These are phyloP conservation scores for Sigmodon hispidus DNA, from an alignment of 2,113 vertebrate species.

Conservation along the genomic window DNA sequence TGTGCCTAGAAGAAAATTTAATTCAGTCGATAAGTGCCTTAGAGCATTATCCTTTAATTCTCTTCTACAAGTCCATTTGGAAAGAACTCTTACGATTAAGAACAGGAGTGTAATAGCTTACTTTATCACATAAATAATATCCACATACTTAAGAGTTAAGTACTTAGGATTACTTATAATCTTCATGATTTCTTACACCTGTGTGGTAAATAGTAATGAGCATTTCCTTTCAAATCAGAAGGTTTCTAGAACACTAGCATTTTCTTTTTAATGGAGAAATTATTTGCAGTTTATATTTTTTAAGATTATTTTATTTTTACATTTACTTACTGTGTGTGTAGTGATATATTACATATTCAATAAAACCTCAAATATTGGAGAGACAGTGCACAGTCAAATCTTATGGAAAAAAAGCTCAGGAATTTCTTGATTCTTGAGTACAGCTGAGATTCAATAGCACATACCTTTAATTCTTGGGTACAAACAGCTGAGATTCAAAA, in stretches of 20 bases:
- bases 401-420: no score
- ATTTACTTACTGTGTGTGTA: no score
- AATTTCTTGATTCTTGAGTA: no score
- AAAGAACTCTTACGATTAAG: slow-evolving; percentile 12
- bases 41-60: slow-evolving; percentile 35
- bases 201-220: neutral
- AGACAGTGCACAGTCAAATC: no score
- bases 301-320: neutral
- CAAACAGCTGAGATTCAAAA: no score
- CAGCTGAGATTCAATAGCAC: no score
- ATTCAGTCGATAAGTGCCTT: slow-evolving; percentile 19
- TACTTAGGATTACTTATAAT: slow-evolving; percentile 36
- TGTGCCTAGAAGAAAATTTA: slow-evolving; percentile 1
- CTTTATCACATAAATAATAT: slow-evolving; percentile 25
- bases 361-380: no score
- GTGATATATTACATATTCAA: no score
- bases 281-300: neutral
- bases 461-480: no score
- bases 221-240: slow-evolving; percentile 12
- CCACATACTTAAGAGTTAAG: neutral
- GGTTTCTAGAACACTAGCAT: slow-evolving; percentile 17
- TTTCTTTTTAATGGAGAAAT: neutral
- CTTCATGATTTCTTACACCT: slow-evolving; percentile 53
- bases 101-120: slow-evolving; percentile 23
- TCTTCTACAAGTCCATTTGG: neutral